Conservation (phyloP, 2,888 invertebrate species). For the Lepidochrysops patricia region DNA sequence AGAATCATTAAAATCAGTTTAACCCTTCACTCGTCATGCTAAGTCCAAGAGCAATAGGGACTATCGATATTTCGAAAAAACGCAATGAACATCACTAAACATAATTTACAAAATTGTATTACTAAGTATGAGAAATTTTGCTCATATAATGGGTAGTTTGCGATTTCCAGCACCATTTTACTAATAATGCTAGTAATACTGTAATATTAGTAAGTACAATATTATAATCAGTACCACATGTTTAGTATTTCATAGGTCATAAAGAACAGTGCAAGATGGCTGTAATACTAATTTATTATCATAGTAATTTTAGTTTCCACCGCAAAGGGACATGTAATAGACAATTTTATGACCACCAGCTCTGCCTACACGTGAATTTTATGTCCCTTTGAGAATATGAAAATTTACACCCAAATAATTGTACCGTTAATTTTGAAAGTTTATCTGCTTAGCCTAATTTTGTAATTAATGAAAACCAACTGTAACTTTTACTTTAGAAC, state of each 20-base stretch:
- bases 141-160: too few relatives aligned
- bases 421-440: not conserved
- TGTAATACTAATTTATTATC: slow-evolving; percentile 5
- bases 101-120: too few relatives aligned
- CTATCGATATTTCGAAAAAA: too few relatives aligned
- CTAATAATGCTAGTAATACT: not conserved
- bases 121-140: too few relatives aligned
- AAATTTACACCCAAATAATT: not conserved
- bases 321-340: slow-evolving; percentile 6
- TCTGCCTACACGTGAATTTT: not conserved
- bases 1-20: too few relatives aligned
- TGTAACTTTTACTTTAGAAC: not conserved
- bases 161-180: too few relatives aligned
- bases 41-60: too few relatives aligned
- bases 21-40: too few relatives aligned
- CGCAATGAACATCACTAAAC: too few relatives aligned
- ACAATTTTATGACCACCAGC: not conserved
- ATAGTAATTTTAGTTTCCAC: slow-evolving; percentile 3
- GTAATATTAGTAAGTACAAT: too few relatives aligned
- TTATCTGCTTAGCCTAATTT: not conserved
- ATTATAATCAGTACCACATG: not conserved
- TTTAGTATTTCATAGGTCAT: not conserved
- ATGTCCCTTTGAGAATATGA: slow-evolving; percentile 3
- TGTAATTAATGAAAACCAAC: not conserved
- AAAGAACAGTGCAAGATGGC: not conserved